A percentile compares a stretch with the other conserved stretches of the same genome.
Conservation (phyloP, 92 coral and sea anemone genomes). For the Paragorgia papillata region DNA sequence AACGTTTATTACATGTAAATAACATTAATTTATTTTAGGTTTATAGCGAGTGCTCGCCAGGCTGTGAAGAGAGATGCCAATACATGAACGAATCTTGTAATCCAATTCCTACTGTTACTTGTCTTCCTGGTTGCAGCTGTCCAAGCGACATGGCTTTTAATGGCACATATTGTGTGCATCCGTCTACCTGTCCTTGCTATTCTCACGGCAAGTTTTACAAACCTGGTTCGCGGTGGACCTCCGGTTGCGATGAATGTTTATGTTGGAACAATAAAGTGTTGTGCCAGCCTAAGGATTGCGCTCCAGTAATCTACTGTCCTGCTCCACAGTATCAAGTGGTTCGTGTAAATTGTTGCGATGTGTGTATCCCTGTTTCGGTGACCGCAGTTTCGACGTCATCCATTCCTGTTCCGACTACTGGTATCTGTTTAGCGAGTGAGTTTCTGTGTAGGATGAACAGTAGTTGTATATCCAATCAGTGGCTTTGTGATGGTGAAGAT, state of each 20-base stretch:
- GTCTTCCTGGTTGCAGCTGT: conserved; percentile 74
- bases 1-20: too few species aligned
- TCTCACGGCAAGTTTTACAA: conserved; percentile 55
- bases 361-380: conserved; percentile 36
- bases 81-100: conserved; percentile 67
- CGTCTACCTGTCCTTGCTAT: conserved; percentile 65
- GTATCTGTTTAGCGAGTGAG: neutral
- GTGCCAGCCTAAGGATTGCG: conserved; percentile 61
- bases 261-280: conserved; percentile 80
- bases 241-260: conserved; percentile 61
- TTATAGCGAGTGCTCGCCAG: conserved; percentile 63
- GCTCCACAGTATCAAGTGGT: conserved; percentile 34
- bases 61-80: conserved; percentile 72
- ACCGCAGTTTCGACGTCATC: too few species aligned
- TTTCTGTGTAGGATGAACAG: conserved; percentile 30
- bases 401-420: too few species aligned
- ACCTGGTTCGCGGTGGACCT: conserved; percentile 72
- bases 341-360: conserved; percentile 65
- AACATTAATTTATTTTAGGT: conserved; percentile 2
- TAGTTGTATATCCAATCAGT: conserved; percentile 62
- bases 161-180: conserved; percentile 74
- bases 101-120: conserved; percentile 14
- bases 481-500: conserved; percentile 80
- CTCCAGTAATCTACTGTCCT: conserved; percentile 52
- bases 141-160: conserved; percentile 69